phyloP scores from a whole-genome alignment of 2,113 vertebrate species.

The Pomatostomus ruficeps region DNA sequence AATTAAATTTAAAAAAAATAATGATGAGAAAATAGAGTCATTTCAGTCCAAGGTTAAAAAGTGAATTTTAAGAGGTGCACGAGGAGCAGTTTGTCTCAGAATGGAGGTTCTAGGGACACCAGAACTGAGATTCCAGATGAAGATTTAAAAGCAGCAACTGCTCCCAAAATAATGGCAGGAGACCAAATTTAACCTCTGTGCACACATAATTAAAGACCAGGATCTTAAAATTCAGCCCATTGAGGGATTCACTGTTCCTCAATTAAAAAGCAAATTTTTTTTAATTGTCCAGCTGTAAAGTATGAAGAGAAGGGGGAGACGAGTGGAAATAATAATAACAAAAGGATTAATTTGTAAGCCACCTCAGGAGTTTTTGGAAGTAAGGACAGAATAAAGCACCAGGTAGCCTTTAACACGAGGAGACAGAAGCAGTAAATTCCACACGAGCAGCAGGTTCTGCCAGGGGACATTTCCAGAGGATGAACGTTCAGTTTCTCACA shows the following conservation, averaged over 20 bases:
- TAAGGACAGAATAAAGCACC: background rate
- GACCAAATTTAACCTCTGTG: background rate
- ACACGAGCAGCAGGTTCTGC: background rate
- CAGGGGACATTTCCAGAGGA: background rate
- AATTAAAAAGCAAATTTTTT: too few relatives aligned
- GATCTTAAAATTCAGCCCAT: background rate
- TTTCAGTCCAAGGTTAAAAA: background rate
- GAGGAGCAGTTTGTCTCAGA: background rate
- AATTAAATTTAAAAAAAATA: background rate
- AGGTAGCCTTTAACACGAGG: background rate
- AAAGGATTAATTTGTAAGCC: background rate
- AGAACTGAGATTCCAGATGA: background rate
- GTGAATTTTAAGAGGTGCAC: background rate
- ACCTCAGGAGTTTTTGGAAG: background rate
- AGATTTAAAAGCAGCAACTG: background rate
- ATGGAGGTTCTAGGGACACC: background rate
- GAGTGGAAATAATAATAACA: background rate
- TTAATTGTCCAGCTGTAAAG: background rate
- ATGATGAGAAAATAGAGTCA: background rate
- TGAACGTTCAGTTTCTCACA: background rate
- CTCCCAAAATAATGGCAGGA: background rate
- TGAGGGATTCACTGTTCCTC: background rate
- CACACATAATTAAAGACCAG: accelerated
- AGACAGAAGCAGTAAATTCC: background rate
- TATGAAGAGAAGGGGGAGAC: background rate